Base-by-base conservation (phyloP, 53 echinoderm and acorn worm genomes). In the Temnopleurus reevesii region DNA sequence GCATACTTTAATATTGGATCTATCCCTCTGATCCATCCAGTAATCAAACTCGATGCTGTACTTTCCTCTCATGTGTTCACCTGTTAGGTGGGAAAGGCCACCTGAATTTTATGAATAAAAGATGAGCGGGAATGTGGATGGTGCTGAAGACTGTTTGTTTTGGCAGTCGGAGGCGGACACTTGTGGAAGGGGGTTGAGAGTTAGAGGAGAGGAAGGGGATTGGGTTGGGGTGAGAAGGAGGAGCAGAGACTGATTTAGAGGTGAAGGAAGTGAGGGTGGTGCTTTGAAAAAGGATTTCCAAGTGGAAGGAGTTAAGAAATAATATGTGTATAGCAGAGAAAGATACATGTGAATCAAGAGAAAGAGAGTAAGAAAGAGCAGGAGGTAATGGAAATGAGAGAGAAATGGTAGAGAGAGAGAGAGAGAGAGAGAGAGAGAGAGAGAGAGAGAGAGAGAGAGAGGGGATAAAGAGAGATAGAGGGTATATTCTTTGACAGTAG, bases 31-130 rank as follows among this genome's bases (percentile, higher is more conserved):
- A n/a, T n/a, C n/a, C n/a, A n/a, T 17, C 6, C 36, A n/a, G 66
- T 38, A 66, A 66, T 66, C 21, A n/a, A 66, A 66, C 66, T 66
- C 66, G n/a, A n/a, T n/a, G n/a, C 35, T 66, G 36, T 21, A 66
- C 66, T 66, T 19, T 66, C 13, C 33, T 64, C 28, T 59, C 61
- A 28, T 61, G 28, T 30, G 12, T 30, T 31, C 61, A 61, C 61
- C 61, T 61, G 61, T 30, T 61, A 30, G 28, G 13, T 66, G 38
- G 66, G 19, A 18, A 19, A 9, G 38, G 6, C 38, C 38, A 66
- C 66, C 66, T 66, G 66, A 66, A 66, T 18, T 19, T 17, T 19
- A 38, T 66, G 66, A 17, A 66, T 66, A 66, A 36, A 66, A 66
- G 19, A 66, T 38, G 59, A 64, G 65, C n/a, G 1, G 2, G 31